These are phyloP conservation scores for Epinephelus awoara DNA, from an alignment of 2,797 vertebrate genomes.

Conservation along the genomic window DNA sequence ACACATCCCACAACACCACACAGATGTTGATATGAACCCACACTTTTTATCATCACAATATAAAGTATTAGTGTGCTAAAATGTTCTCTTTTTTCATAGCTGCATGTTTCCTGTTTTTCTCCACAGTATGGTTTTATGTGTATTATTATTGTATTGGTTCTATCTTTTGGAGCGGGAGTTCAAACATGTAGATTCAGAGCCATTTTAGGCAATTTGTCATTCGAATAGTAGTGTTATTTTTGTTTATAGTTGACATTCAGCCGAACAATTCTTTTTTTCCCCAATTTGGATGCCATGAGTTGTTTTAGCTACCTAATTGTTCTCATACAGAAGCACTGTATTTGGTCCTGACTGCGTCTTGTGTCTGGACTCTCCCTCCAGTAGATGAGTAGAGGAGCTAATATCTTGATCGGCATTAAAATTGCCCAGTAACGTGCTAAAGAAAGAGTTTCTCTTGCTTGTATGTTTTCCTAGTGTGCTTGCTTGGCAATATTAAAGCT, in stretches of 20 bases:
- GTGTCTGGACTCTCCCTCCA: conserved; percentile 48
- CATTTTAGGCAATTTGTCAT: not conserved
- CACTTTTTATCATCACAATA: conserved; percentile 1
- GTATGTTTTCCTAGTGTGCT: conserved; percentile 69
- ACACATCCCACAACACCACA: conserved; percentile 39
- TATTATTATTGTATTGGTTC: conserved; percentile 10
- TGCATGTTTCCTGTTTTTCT: conserved; percentile 56
- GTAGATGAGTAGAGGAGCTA: conserved; percentile 2
- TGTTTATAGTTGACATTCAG: not conserved
- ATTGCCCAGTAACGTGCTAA: conserved; percentile 66
- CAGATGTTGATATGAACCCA: conserved; percentile 3
- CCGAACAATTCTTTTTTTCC: not conserved
- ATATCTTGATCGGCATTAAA: conserved; percentile 65
- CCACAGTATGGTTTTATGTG: conserved; percentile 26
- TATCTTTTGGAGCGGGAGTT: conserved; percentile 37
- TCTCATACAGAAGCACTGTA: not conserved
- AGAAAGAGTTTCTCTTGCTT: conserved; percentile 58
- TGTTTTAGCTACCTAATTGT: not conserved
- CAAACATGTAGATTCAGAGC: conserved; percentile 31
- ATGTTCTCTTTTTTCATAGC: conserved; percentile 31
- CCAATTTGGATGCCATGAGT: not conserved
- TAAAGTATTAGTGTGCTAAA: conserved; percentile 22
- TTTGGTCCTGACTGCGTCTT: conserved; percentile 1
- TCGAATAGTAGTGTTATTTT: not conserved
- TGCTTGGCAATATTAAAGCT: conserved; percentile 85